These are phyloP conservation scores for Lymantria dispar DNA, from an alignment of 2,888 invertebrate genomes.

Conservation along the genomic window DNA sequence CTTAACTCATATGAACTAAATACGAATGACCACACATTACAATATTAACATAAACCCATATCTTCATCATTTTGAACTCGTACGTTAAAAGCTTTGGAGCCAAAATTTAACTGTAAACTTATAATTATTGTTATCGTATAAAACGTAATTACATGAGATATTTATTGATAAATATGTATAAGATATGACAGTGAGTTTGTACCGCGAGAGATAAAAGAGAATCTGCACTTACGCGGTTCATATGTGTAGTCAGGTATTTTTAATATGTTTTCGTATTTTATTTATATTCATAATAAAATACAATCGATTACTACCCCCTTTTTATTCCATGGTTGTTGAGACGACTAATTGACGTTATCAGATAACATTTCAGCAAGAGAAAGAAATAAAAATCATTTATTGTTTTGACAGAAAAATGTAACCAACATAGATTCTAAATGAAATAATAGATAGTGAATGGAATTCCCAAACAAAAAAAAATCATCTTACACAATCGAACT, in stretches of 20 bases:
- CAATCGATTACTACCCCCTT: too few species aligned
- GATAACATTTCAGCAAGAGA: too few species aligned
- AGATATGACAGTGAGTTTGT: slow-evolving; percentile 63
- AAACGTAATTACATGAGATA: slow-evolving; percentile 49
- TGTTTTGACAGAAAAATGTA: too few species aligned
- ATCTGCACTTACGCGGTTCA: slow-evolving; percentile 73
- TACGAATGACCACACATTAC: slow-evolving; percentile 1
- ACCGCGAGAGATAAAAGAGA: slow-evolving; percentile 71
- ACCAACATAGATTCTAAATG: too few species aligned
- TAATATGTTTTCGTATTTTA: not conserved
- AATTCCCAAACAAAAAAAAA: too few species aligned
- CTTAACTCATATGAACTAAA: slow-evolving; percentile 5
- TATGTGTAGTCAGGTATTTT: slow-evolving; percentile 54
- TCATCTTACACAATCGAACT: too few species aligned
- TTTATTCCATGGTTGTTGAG: too few species aligned
- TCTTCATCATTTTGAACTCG: slow-evolving; percentile 5
- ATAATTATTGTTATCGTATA: slow-evolving; percentile 45
- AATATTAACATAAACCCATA: slow-evolving; percentile 3
- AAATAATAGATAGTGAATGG: too few species aligned
- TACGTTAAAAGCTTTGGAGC: slow-evolving; percentile 23
- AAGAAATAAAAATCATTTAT: too few species aligned
- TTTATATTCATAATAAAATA: too few species aligned
- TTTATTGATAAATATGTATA: slow-evolving; percentile 70
- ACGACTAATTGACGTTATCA: too few species aligned
- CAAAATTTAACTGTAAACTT: slow-evolving; percentile 35